phyloP scores from a whole-genome alignment of 2,888 invertebrate genomes.

The Lissocephala sabroskyi region DNA sequence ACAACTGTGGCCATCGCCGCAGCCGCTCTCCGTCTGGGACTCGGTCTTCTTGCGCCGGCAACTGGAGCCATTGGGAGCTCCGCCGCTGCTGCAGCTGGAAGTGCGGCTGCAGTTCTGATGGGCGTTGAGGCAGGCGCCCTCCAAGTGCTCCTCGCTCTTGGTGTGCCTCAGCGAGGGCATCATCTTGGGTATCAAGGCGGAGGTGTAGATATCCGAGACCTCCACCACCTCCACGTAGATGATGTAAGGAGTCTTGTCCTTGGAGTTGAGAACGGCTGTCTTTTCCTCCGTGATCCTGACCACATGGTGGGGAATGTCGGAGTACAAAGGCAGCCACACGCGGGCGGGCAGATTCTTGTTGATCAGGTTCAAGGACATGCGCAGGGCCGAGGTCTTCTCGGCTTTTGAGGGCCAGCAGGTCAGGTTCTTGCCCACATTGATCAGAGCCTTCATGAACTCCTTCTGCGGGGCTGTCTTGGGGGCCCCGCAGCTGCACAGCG shows the following conservation, averaged over 20 bases:
- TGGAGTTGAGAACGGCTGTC: conserved; percentile 98
- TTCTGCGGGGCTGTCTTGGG: conserved; percentile 87
- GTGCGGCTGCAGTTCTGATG: conserved; percentile 60
- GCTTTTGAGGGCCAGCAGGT: conserved; percentile 90
- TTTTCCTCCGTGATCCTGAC: conserved; percentile 97
- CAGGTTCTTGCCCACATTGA: conserved; percentile 87
- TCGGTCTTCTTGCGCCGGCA: conserved; percentile 48
- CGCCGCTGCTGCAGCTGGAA: conserved; percentile 63
- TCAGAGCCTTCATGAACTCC: conserved; percentile 90
- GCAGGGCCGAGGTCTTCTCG: conserved; percentile 90
- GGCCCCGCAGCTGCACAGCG: conserved; percentile 85
- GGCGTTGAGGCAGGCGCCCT: conserved; percentile 57
- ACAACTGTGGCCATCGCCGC: conserved; percentile 32
- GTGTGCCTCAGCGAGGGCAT: conserved; percentile 91
- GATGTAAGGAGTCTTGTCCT: conserved; percentile 92
- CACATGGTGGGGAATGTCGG: conserved; percentile 89
- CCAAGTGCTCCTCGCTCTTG: conserved; percentile 93
- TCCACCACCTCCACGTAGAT: conserved; percentile 98
- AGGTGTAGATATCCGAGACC: conserved; percentile 85
- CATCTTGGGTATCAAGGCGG: conserved; percentile 91
- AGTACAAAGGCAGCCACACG: conserved; percentile 97
- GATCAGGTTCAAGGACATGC: conserved; percentile 92
- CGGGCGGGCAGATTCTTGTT: conserved; percentile 98
- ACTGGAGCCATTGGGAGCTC: conserved; percentile 48
- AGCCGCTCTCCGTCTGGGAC: conserved; percentile 16